Percentiles rank a stretch among this genome's conserved stretches.
These are phyloP conservation scores for Idaea straminata DNA, from an alignment of 2,888 invertebrate genomes.

Conservation along the genomic window DNA sequence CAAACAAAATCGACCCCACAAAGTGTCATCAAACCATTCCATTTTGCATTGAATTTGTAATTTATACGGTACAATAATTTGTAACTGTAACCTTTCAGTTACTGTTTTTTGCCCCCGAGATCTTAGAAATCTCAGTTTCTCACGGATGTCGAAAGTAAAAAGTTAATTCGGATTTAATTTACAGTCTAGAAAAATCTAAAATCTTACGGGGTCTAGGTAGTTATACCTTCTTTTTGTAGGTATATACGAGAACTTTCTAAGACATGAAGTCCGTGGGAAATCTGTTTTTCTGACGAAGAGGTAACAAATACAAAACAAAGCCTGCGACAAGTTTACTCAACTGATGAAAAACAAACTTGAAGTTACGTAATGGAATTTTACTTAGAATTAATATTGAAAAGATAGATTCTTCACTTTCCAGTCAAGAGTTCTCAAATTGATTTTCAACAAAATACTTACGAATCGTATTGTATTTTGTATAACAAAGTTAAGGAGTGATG, in stretches of 20 bases:
- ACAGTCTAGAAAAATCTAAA: conserved; percentile 44
- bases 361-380: not conserved
- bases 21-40: conserved; percentile 65
- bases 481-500: not conserved
- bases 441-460: conserved; percentile 16
- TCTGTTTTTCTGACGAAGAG: not conserved
- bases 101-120: conserved; percentile 56
- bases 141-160: conserved; percentile 69
- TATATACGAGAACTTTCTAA: not conserved
- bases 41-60: conserved; percentile 75
- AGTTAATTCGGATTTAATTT: conserved; percentile 61
- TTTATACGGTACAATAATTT: conserved; percentile 78
- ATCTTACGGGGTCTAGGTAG: conserved; percentile 1
- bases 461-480: not conserved
- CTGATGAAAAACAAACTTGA: not conserved
- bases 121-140: conserved; percentile 57
- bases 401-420: not conserved
- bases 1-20: conserved; percentile 69
- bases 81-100: conserved; percentile 68
- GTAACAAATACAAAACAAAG: not conserved
- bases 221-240: not conserved
- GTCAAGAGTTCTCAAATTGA: conserved; percentile 9
- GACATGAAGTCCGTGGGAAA: not conserved
- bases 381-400: conserved; percentile 5
- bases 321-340: not conserved